phyloP scores from a whole-genome alignment of 2,797 vertebrate genomes.

The Ptychadena robeensis region DNA sequence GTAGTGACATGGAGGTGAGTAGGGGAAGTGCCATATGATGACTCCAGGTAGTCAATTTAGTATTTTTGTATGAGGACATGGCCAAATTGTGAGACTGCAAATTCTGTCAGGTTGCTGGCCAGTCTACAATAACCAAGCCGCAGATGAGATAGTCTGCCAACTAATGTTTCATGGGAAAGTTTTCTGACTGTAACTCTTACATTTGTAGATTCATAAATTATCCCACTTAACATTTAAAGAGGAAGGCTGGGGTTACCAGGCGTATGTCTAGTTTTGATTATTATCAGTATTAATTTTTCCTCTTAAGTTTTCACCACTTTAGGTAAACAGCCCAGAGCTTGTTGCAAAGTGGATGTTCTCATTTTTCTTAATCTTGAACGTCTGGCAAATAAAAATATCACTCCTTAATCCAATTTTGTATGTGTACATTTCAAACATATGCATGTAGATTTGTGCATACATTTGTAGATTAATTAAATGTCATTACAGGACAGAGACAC shows the following conservation, averaged over 20 bases:
- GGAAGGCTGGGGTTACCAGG: constrained; percentile 49
- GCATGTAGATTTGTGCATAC: no score
- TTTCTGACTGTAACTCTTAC: constrained; percentile 37
- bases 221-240: constrained; percentile 56
- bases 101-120: not conserved
- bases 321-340: not conserved
- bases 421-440: no score
- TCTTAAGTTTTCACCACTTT: not conserved
- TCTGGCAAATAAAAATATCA: not conserved
- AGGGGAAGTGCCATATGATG: not conserved
- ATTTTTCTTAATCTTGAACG: not conserved
- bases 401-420: not conserved
- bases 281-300: constrained; percentile 9
- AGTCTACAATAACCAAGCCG: not conserved
- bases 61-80: no score
- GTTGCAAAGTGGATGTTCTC: not conserved
- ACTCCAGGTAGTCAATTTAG: no score
- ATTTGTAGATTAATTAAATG: no score
- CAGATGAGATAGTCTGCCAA: constrained; percentile 21
- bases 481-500: no score
- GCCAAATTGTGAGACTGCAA: not conserved
- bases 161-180: constrained; percentile 62
- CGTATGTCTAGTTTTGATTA: constrained; percentile 30
- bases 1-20: not conserved
- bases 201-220: constrained; percentile 43